Evolutionary conservation across 2,113 vertebrate species (phyloP), one percentile per base, ranked within the genome.

Genomic region (Potamarius usumacintae): DNA sequence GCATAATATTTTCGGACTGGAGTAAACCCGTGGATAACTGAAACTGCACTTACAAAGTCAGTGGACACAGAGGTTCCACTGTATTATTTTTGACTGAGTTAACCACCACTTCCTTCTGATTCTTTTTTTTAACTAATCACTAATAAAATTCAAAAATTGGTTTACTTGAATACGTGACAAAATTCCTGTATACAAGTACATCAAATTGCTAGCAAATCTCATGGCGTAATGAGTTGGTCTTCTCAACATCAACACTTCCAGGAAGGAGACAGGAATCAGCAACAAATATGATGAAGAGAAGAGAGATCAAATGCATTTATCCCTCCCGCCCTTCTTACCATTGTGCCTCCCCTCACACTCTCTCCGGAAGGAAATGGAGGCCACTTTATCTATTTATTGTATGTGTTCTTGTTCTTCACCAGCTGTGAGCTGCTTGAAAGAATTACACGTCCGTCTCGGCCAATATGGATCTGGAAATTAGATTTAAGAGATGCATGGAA

Each of bases 381-480:
- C 90, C 90, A 91, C 90, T 94, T 91, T 89, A 93, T 94, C 90
- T 92, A 90, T 94, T 93, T 94, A 93, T 91, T 90, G 90, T 69
- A 62, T n/a, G 76, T 79, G 77, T 88, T 85, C 55, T 92, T 94
- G 93, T 94, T 94, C 52, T 0, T 81, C 20, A 88, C 90, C 94
- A 93, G 93, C 60, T 50, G 72, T 88, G 92, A 93, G 92, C 65
- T 84, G 78, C 85, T 58, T 85, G 8, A 84, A 84, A 89, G 92
- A 92, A 90, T 92, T 93, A 91, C 90, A 90, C 88, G 88, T 88
- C 52, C 65, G 52, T 90, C 91, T 86, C 74, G 83, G 89, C 85
- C 91, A 91, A 92, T 92, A 90, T 90, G 91, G 92, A 92, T 94
- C 91, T 94, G 90, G 90, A 92, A 93, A 94, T 94, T 90, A 93